Conservation (phyloP, 1,140 invertebrate species). For the Drosophila subpulchrella region DNA sequence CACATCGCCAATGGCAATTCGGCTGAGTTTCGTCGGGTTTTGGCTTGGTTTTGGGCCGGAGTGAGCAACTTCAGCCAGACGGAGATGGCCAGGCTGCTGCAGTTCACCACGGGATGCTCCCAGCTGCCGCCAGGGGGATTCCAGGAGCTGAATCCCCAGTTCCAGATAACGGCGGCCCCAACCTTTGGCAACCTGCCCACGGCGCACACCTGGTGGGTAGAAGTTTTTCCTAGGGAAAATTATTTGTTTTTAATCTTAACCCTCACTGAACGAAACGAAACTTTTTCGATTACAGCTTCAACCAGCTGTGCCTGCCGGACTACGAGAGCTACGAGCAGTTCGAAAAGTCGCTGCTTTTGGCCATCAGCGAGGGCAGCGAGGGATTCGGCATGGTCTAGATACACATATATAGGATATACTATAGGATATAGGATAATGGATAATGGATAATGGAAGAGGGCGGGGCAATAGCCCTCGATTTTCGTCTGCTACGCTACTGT, state of each 20-base stretch:
- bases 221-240: constrained; percentile 22
- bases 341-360: constrained; percentile 94
- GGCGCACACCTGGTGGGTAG: constrained; percentile 94
- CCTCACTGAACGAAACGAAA: constrained; percentile 11
- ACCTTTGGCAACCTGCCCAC: constrained; percentile 96
- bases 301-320: constrained; percentile 97
- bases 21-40: constrained; percentile 92
- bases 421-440: background rate
- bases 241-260: constrained; percentile 1
- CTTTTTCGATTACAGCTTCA: constrained; percentile 89
- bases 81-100: constrained; percentile 96
- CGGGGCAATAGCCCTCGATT: constrained; percentile 26
- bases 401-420: background rate
- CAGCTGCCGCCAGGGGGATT: constrained; percentile 96
- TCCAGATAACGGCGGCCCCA: constrained; percentile 95
- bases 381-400: constrained; percentile 96
- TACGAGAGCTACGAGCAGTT: constrained; percentile 97
- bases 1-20: constrained; percentile 94
- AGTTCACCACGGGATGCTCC: constrained; percentile 97
- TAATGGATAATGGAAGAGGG: constrained; percentile 1
- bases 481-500: constrained; percentile 65
- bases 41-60: constrained; percentile 98
- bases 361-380: constrained; percentile 97
- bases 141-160: constrained; percentile 93
- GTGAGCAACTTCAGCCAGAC: constrained; percentile 96